Conservation (phyloP, 2,113 vertebrate genomes). For the Sebastes fasciatus region DNA sequence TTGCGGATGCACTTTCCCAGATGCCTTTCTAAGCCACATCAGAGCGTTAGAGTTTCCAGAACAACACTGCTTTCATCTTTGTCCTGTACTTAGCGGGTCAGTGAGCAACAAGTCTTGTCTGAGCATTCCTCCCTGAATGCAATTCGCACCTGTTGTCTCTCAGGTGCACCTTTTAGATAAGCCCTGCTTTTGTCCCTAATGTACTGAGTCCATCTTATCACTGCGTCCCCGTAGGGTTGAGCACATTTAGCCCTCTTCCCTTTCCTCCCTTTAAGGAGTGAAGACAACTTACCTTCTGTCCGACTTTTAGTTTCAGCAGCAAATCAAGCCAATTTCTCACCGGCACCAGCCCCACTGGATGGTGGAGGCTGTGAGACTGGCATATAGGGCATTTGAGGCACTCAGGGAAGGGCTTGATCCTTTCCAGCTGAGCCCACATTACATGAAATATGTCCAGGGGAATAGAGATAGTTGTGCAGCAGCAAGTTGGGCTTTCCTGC, state of each 20-base stretch:
- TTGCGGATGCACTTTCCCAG: conserved; percentile 41
- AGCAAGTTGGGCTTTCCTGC: conserved; percentile 5
- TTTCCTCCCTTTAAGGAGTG: conserved; percentile 36
- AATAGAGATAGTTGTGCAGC: conserved; percentile 14
- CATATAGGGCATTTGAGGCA: conserved; percentile 5
- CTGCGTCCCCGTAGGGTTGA: conserved; percentile 8
- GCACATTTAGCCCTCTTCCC: conserved; percentile 30
- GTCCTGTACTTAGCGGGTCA: conserved; percentile 38
- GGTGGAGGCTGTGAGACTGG: conserved; percentile 17
- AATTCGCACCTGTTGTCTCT: conserved; percentile 66
- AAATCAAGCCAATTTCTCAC: conserved; percentile 40
- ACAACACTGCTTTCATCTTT: conserved; percentile 63
- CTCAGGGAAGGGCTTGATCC: conserved; percentile 9
- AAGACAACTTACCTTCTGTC: conserved; percentile 45
- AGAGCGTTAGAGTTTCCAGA: conserved; percentile 41
- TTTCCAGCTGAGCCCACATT: conserved; percentile 14
- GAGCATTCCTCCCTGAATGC: conserved; percentile 53
- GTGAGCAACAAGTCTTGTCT: conserved; percentile 39
- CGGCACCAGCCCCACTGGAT: conserved; percentile 16
- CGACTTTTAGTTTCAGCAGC: conserved; percentile 14
- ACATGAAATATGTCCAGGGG: conserved; percentile 1
- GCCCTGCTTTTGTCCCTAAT: conserved; percentile 54
- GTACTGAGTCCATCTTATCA: conserved; percentile 42
- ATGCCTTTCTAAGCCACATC: conserved; percentile 59
- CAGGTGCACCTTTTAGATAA: conserved; percentile 50